Percentiles rank a stretch among this genome's conserved stretches.
These are phyloP conservation scores for Stenodema calcarata DNA, from an alignment of 2,888 invertebrate species.

Conservation along the genomic window DNA sequence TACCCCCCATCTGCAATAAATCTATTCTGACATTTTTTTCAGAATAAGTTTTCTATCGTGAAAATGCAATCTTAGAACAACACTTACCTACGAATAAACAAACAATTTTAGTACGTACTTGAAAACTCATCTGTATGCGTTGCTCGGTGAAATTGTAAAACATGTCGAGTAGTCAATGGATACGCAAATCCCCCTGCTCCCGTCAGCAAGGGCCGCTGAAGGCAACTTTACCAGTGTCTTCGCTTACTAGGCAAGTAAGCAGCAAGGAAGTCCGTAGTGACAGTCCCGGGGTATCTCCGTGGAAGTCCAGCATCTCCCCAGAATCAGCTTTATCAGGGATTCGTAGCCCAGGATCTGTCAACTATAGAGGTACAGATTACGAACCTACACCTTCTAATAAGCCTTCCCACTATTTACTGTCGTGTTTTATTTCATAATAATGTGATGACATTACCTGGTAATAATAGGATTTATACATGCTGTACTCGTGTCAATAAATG, in stretches of 20 bases:
- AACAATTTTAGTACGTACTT: background rate
- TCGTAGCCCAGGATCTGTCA: slow-evolving; percentile 75
- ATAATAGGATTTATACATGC: too few species aligned
- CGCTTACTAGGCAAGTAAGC: slow-evolving; percentile 72
- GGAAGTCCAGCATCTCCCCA: slow-evolving; percentile 63
- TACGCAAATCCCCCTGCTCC: slow-evolving; percentile 70
- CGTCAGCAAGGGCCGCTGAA: slow-evolving; percentile 73
- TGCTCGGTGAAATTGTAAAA: background rate
- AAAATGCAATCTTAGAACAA: background rate
- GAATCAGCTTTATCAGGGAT: slow-evolving; percentile 67
- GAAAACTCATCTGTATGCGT: background rate
- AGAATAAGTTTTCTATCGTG: background rate
- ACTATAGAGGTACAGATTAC: slow-evolving; percentile 73
- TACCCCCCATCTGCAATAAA: background rate
- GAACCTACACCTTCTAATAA: background rate
- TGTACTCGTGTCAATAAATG: too few species aligned
- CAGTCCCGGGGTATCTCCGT: slow-evolving; percentile 73
- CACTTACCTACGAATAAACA: background rate
- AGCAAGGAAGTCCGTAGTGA: slow-evolving; percentile 66
- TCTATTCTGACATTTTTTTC: background rate
- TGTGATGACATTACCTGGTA: too few species aligned
- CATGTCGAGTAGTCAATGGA: slow-evolving; percentile 60
- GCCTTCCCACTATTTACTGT: too few species aligned
- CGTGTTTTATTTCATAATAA: too few species aligned
- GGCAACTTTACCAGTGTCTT: slow-evolving; percentile 78